These are phyloP conservation scores for Monopterus albus DNA, from an alignment of 2,113 vertebrate species.

Conservation along the genomic window DNA sequence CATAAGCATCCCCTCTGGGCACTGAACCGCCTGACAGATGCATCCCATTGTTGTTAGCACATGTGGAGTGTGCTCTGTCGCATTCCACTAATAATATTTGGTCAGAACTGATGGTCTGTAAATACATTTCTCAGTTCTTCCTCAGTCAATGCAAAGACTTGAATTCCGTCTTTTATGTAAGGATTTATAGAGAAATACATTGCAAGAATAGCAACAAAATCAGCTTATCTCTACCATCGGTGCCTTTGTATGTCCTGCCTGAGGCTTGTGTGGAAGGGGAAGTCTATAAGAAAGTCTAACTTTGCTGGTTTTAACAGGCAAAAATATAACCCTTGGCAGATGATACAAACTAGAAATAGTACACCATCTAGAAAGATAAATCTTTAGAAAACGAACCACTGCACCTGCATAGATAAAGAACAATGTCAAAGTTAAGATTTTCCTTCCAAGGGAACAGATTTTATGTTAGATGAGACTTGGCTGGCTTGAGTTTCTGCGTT, in stretches of 20 bases:
- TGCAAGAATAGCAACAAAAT: slow-evolving; percentile 10
- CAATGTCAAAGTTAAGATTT: slow-evolving; percentile 28
- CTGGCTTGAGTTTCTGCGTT: slow-evolving; percentile 44
- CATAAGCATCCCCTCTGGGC: slow-evolving; percentile 62
- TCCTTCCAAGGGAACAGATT: slow-evolving; percentile 60
- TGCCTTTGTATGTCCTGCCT: slow-evolving; percentile 4
- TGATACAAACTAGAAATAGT: slow-evolving; percentile 46
- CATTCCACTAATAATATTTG: slow-evolving; percentile 19
- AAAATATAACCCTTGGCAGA: slow-evolving; percentile 51
- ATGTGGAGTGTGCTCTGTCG: slow-evolving; percentile 15
- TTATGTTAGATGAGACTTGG: slow-evolving; percentile 59
- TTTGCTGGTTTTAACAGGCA: slow-evolving; percentile 13
- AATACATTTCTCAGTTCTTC: slow-evolving; percentile 11
- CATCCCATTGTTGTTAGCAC: slow-evolving; percentile 55
- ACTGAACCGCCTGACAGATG: slow-evolving; percentile 60
- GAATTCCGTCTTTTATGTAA: background rate
- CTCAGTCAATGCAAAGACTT: slow-evolving; percentile 14
- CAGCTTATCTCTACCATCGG: slow-evolving; percentile 1
- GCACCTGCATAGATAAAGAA: slow-evolving; percentile 49
- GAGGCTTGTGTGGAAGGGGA: slow-evolving; percentile 5
- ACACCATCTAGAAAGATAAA: slow-evolving; percentile 14
- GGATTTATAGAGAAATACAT: background rate
- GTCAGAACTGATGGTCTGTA: background rate
- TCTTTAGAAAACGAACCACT: slow-evolving; percentile 43
- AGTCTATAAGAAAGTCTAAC: slow-evolving; percentile 25